Base-by-base conservation (phyloP, 2,113 vertebrate species). In the Speoplatyrhinus poulsoni region DNA sequence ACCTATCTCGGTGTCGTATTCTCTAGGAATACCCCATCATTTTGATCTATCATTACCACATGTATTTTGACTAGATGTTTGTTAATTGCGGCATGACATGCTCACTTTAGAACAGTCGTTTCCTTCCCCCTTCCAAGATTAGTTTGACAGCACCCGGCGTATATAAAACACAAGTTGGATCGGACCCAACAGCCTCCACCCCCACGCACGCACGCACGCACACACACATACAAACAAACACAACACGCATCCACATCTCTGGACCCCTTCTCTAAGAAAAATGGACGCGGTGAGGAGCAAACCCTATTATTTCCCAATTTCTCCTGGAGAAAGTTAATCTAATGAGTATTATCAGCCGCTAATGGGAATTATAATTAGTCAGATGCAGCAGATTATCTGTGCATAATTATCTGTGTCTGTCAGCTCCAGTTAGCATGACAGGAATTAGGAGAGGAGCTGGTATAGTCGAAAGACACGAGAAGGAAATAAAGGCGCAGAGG, bases 361-460 rank as follows among this genome's bases (percentile, higher is more conserved):
- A 94, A 93, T 92, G 91, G 90, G 91, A 93, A 92, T 92, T 91
- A 92, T 93, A 93, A 93, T 94, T 91, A 92, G 87, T 92, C 88
- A 92, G 92, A 92, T 92, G 87, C 90, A 91, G 91, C 84, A 92
- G 92, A 92, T 94, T 93, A 93, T 92, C 92, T 91, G 85, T 77
- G 82, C 89, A 92, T 92, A 91, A 93, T 92, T 92, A 92, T 89
- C 85, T 85, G 87, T 89, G 89, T 91, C 88, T 92, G 92, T 94
- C 92, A 89, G 83, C 89, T 88, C 86, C 90, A 91, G 92, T 94
- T 93, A 92, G 86, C 88, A 84, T 91, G 90, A 93, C 87, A 82
- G 80, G 87, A 90, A 90, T 92, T 91, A 89, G 82, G 84, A 82
- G 74, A 86, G 70, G 82, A 85, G 78, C 87, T 83, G 77, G 75